Base-by-base conservation (phyloP, 2,888 invertebrate species). In the Orchesellides sinensis region DNA sequence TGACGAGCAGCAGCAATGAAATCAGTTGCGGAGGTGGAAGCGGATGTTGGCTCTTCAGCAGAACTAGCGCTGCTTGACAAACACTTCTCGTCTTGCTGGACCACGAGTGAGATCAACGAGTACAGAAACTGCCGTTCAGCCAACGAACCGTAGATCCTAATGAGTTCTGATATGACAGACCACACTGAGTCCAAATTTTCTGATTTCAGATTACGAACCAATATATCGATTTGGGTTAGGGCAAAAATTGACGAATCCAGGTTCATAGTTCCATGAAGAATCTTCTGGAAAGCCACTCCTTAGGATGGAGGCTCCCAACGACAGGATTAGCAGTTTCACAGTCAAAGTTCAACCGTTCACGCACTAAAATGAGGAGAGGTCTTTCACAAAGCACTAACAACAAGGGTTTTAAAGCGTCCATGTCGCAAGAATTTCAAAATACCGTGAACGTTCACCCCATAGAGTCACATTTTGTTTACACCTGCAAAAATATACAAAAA, bases 231-330 rank as follows among this genome's bases (percentile, higher is more conserved):
- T 90, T 92, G 91, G 89, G 91, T 91, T 90, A 92, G 90, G 89
- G 91, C 91, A 91, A 91, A 91, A 89, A 91, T 91, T 89, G 91
- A 90, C 89, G 91, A 90, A 89, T 92, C 92, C 89, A 92, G 91
- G 89, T 89, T 90, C 90, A 90, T 90, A 89, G 89, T 90, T 89
- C 89, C 89, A 90, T 90, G 89, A 89, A 89, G 82, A 81, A 73
- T 81, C 72, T 82, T 73, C 80, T 80, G 86, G 84, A 80, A 83
- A 84, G 83, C 83, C 80, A 77, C 83, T 80, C 84, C 84, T 80
- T 75, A 75, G 66, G 65, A 73, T 74, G 84, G 83, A 82, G 84
- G 84, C 84, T 79, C 84, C 84, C 84, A 83, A 80, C 69, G 65
- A 83, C 69, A 72, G 72, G 75, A 66, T 63, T 54, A 75, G 65